Evolutionary conservation across 2,888 invertebrate species (phyloP).

Genomic region (Spilarctia lutea): DNA sequence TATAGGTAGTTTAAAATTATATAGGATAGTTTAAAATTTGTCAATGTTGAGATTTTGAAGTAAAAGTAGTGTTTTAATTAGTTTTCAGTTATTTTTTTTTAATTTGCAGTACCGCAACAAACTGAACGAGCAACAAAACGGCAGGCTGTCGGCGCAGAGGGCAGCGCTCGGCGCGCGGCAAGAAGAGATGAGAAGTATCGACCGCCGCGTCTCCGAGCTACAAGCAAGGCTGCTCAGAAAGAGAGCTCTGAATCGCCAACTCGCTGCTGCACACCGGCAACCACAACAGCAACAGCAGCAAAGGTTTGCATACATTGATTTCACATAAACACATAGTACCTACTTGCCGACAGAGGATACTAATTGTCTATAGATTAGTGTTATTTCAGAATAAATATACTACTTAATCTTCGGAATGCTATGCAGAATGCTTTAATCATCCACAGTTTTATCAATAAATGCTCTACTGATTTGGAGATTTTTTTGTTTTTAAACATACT

Average conservation of each 20-base stretch:
- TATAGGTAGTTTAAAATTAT: too few relatives aligned
- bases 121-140: conserved; percentile 97
- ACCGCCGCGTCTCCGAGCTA: conserved; percentile 96
- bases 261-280: conserved; percentile 82
- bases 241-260: conserved; percentile 91
- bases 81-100: not conserved
- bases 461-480: not conserved
- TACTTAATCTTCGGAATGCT: too few relatives aligned
- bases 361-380: not conserved
- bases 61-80: not conserved
- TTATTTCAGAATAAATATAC: not conserved
- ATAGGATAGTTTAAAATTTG: too few relatives aligned
- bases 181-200: conserved; percentile 96
- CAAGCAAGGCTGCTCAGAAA: conserved; percentile 96
- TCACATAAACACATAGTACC: not conserved
- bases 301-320: conserved; percentile 42
- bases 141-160: conserved; percentile 94
- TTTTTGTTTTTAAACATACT: not conserved
- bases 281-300: conserved; percentile 72
- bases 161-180: conserved; percentile 95
- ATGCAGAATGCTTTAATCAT: too few relatives aligned
- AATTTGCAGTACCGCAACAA: conserved; percentile 96
- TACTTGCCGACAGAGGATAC: not conserved
- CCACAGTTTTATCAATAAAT: too few relatives aligned
- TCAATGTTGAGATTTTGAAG: too few relatives aligned